Base-by-base conservation (phyloP, 1,140 invertebrate species). In the Panulirus ornatus region DNA sequence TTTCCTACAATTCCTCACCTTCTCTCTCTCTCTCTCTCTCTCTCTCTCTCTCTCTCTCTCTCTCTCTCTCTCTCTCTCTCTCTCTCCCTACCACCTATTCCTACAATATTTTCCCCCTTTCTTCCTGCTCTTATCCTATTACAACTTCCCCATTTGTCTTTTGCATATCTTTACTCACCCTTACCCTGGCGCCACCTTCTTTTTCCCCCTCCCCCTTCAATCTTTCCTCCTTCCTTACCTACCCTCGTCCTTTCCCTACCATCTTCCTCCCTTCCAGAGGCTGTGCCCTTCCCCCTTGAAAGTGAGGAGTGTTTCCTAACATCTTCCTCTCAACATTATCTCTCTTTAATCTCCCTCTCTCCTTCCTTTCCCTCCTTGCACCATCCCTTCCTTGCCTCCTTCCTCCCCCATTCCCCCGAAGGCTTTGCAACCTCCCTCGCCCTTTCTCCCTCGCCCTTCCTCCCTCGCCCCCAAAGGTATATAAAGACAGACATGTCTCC, bases 21-120 rank as follows among this genome's bases (percentile, higher is more conserved):
- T 70, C 66, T 70, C 66, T 70, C 66, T 70, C 66, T 70, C 66
- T 70, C 66, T 70, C 66, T 70, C 66, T 70, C 66, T 70, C 66
- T 70, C 16, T 70, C 66, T 70, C 66, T 70, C 66, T 27, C 66
- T 3, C 3, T 70, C 3, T 8, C 66, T 70, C 22, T 70, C 3
- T 70, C 66, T 70, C 66, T 27, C 66, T 70, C n/a, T n/a, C n/a
- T n/a, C n/a, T n/a, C n/a, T n/a, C n/a, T n/a, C n/a, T n/a, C n/a
- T n/a, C n/a, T n/a, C n/a, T n/a, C 36, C 66, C 27, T 70, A 30
- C 66, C 66, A 70, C 66, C 66, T n/a, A 70, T 70, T 34, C 27
- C 36, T 27, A 34, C 66, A 30, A 9, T 9, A 9, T 70, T 70
- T 34, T 27, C 66, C 16, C 22, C 19, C 16, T 70, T 70, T n/a